Evolutionary conservation across 1,140 invertebrate species (phyloP), one percentile per base, ranked within the genome.

Genomic region (Lordiphosa stackelbergi): DNA sequence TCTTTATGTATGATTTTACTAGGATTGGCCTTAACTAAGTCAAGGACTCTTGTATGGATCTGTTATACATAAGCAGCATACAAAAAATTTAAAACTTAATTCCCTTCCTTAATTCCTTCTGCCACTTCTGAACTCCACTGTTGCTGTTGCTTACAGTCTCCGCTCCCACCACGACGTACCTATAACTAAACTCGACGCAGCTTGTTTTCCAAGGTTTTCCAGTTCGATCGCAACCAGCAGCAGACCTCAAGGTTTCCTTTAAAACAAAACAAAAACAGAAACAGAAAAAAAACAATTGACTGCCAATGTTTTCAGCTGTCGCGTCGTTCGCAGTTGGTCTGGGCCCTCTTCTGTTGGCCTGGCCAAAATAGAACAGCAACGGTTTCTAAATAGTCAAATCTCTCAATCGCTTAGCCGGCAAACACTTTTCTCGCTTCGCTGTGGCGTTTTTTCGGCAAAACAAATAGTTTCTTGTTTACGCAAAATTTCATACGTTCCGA

Each of bases 321-420:
- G 34, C 34, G 43, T 56, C 66, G 45, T 49, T 65, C 55, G 36
- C 46, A 46, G 47, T 19, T 37, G 64, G 34, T 66, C 46, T 9
- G 55, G 59, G 53, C 53, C 55, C 55, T 68, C 66, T 81, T 81
- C 77, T 81, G 77, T 81, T 81, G 72, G 77, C 77, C 77, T 81
- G 77, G 72, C 77, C 64, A 83, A 83, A 81, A 81, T 81, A 81
- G 77, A 81, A 81, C 77, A 83, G 72, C 77, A 83, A 81, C 77
- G 72, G 77, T 83, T 83, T 81, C 77, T 81, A 81, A 83, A 83
- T 63, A 75, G 72, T 64, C 64, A 51, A 51, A 51, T 38, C 48
- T 55, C 42, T 51, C 51, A 47, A 24, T 22, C 28, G 38, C 19
- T 45, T 37, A 48, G 7, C 37, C 53, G 24, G 34, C 40, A 42